Conservation (phyloP, 2,113 vertebrate species). For the Corydoras maculifer region DNA sequence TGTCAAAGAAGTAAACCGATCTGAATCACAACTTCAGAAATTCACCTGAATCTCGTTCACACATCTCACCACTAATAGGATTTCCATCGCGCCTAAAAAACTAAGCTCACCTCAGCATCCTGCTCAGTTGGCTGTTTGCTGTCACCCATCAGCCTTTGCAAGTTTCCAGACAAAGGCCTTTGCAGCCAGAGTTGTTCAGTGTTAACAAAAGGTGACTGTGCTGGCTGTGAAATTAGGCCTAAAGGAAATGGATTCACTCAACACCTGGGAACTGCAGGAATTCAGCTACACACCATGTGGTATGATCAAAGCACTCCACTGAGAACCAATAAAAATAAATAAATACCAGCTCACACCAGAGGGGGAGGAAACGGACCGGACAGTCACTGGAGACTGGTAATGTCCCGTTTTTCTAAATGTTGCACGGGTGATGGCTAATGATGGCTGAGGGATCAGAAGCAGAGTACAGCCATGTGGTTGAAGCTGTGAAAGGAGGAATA, state of each 20-base stretch:
- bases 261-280: constrained; percentile 45
- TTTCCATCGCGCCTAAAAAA: background rate
- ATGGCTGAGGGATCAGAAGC: constrained; percentile 2
- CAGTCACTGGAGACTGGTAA: constrained; percentile 14
- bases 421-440: constrained; percentile 13
- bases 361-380: constrained; percentile 16
- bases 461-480: constrained; percentile 18
- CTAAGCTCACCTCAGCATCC: background rate
- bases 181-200: constrained; percentile 29
- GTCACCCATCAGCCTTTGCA: constrained; percentile 20
- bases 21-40: too few relatives aligned
- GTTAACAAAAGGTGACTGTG: constrained; percentile 46
- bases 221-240: constrained; percentile 40
- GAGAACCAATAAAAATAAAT: constrained; percentile 52
- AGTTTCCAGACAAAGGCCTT: constrained; percentile 6
- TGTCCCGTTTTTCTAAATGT: constrained; percentile 1
- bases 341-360: constrained; percentile 42
- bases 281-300: constrained; percentile 33
- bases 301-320: constrained; percentile 44
- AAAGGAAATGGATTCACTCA: constrained; percentile 50
- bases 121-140: background rate
- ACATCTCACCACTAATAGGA: background rate
- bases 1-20: too few relatives aligned
- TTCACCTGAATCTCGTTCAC: too few relatives aligned
- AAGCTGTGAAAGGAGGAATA: background rate